Evolutionary conservation across 2,797 vertebrate genomes (phyloP).

Genomic region (Muscicapa comitata): DNA sequence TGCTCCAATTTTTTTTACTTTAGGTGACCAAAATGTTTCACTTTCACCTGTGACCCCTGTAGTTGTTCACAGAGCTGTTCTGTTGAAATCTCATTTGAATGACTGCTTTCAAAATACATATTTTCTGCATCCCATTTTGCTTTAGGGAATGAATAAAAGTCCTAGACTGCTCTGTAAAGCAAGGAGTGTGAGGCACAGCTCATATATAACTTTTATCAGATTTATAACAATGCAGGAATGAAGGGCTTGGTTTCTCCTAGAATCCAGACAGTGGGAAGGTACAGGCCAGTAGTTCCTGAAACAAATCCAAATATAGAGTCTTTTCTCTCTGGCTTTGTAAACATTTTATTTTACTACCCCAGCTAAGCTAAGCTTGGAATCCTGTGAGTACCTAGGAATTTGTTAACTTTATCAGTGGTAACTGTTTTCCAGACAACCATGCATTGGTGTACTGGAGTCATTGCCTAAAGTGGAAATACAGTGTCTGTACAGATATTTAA

Average conservation of each 20-base stretch:
- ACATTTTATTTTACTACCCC: background rate
- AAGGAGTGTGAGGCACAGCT: background rate
- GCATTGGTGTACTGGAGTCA: background rate
- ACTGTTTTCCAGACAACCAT: background rate
- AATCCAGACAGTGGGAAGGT: background rate
- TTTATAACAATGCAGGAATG: background rate
- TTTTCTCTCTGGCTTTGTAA: background rate
- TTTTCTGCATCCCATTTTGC: background rate
- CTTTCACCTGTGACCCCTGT: background rate
- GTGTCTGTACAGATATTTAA: background rate
- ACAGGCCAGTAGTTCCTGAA: background rate
- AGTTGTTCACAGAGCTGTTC: background rate
- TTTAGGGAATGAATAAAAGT: background rate
- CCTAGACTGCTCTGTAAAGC: background rate
- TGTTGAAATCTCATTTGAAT: background rate
- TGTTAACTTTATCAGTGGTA: background rate
- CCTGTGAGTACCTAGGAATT: background rate
- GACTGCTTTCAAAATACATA: background rate
- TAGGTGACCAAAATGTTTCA: background rate
- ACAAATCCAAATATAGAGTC: background rate
- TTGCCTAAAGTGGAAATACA: constrained; percentile 34
- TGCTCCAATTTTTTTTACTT: background rate
- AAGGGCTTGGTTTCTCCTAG: background rate
- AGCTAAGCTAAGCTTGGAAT: background rate
- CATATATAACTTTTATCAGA: background rate